These are phyloP conservation scores for Aleiodes leptofemur DNA, from an alignment of 2,888 invertebrate genomes.

Conservation along the genomic window DNA sequence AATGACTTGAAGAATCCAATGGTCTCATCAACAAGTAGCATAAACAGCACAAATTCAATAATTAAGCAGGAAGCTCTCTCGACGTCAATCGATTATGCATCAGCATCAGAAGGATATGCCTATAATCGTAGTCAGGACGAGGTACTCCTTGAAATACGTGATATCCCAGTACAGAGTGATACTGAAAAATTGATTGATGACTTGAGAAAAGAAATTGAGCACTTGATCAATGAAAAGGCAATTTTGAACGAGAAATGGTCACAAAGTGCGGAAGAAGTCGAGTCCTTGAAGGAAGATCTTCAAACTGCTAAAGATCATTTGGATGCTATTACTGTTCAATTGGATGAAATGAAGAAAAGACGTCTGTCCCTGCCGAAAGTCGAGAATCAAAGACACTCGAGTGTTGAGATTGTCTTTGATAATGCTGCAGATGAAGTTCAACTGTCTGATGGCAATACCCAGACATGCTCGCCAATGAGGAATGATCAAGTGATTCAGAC, in stretches of 20 bases:
- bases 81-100: neutral
- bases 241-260: constrained; percentile 55
- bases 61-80: constrained; percentile 49
- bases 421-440: constrained; percentile 29
- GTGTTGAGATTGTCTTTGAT: constrained; percentile 28
- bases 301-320: constrained; percentile 48
- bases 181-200: constrained; percentile 33
- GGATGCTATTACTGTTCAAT: constrained; percentile 54
- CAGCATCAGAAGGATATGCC: neutral
- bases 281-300: constrained; percentile 39
- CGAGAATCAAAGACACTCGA: too few species aligned
- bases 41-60: constrained; percentile 15
- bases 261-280: constrained; percentile 44
- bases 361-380: constrained; percentile 40
- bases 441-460: constrained; percentile 48
- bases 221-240: constrained; percentile 55
- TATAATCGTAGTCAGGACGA: constrained; percentile 2
- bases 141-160: constrained; percentile 46
- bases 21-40: neutral
- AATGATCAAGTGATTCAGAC: constrained; percentile 52
- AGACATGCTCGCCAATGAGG: constrained; percentile 50
- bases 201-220: constrained; percentile 40
- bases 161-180: constrained; percentile 35
- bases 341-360: constrained; percentile 55
- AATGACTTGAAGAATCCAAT: constrained; percentile 29